Evolutionary conservation across 2,888 invertebrate species (phyloP).

Genomic region (Hyles lineata): DNA sequence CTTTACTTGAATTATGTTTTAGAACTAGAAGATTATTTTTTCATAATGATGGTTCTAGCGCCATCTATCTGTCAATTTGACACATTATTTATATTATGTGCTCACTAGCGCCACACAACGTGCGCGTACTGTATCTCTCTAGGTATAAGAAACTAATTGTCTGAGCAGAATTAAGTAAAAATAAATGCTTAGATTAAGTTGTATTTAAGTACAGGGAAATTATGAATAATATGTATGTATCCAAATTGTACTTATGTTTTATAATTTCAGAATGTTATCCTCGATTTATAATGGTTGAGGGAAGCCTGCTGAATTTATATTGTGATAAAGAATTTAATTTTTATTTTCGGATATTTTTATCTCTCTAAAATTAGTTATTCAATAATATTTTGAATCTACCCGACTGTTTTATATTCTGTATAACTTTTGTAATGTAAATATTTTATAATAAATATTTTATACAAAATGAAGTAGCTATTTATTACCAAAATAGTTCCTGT

Average conservation of each 20-base stretch:
- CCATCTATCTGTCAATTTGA: slow-evolving; percentile 19
- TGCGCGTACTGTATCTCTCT: slow-evolving; percentile 8
- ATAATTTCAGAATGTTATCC: slow-evolving; percentile 82
- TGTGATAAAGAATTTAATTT: slow-evolving; percentile 27
- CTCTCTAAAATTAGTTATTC: not conserved
- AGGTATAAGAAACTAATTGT: not conserved
- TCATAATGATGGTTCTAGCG: not conserved
- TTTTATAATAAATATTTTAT: slow-evolving; percentile 10
- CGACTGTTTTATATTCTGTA: slow-evolving; percentile 3
- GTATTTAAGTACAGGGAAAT: slow-evolving; percentile 43
- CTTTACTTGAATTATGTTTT: not conserved
- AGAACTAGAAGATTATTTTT: not conserved
- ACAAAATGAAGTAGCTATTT: not conserved
- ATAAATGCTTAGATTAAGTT: not conserved
- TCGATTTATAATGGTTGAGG: slow-evolving; percentile 70
- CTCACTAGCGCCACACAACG: slow-evolving; percentile 7
- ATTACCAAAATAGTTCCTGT: not conserved
- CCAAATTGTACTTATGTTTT: slow-evolving; percentile 41
- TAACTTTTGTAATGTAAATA: slow-evolving; percentile 13
- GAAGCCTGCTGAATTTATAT: slow-evolving; percentile 81
- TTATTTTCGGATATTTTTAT: not conserved
- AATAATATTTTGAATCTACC: not conserved
- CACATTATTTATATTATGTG: not conserved
- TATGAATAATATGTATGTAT: slow-evolving; percentile 22
- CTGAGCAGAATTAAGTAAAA: not conserved